A percentile compares a stretch with the other conserved stretches of the same genome.
These are phyloP conservation scores for Metridium senile DNA, from an alignment of 92 coral and sea anemone species.

Conservation along the genomic window DNA sequence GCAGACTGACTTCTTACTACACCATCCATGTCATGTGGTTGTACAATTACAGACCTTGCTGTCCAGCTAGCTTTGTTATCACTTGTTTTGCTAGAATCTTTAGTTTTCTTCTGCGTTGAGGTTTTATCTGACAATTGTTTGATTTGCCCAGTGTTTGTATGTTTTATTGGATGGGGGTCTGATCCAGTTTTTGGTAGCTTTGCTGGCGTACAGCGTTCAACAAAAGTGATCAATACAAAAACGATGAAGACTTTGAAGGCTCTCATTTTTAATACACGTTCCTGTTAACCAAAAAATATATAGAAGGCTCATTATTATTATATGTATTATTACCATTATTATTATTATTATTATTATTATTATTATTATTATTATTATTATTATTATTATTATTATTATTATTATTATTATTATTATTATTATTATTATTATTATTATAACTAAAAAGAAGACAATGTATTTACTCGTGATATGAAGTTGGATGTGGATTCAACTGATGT, in stretches of 20 bases:
- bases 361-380: too few species aligned
- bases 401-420: too few species aligned
- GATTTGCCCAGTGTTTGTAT: not conserved
- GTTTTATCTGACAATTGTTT: not conserved
- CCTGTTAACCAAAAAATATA: slow-evolving; percentile 5
- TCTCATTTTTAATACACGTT: not conserved
- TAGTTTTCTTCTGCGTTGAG: not conserved
- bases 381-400: too few species aligned
- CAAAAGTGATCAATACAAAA: slow-evolving; percentile 1
- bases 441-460: too few species aligned
- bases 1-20: slow-evolving; percentile 9
- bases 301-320: not conserved
- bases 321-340: too few species aligned
- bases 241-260: not conserved
- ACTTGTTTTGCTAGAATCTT: not conserved
- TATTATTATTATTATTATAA: too few species aligned
- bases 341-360: too few species aligned
- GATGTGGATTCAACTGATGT: too few species aligned
- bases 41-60: slow-evolving; percentile 24
- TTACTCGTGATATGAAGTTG: too few species aligned
- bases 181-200: slow-evolving; percentile 9
- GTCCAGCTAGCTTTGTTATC: slow-evolving; percentile 1
- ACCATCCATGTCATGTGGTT: not conserved
- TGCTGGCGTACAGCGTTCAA: slow-evolving; percentile 16
- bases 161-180: not conserved